A percentile compares a stretch with the other conserved stretches of the same genome.
phyloP scores from a whole-genome alignment of 2,888 invertebrate species.

The Acanthococcus lagerstroemiae region DNA sequence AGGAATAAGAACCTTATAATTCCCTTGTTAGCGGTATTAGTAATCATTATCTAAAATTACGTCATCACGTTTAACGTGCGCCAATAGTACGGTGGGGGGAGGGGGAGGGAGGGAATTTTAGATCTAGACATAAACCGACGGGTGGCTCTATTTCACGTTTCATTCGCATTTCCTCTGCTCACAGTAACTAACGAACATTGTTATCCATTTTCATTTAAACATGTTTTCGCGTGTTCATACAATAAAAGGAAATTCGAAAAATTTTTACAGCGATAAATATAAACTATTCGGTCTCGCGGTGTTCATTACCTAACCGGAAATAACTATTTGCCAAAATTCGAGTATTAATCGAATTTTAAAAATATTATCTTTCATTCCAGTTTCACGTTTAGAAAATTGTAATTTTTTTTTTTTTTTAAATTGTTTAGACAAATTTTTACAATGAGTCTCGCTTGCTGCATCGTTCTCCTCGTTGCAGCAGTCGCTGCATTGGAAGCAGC shows the following conservation, averaged over 20 bases:
- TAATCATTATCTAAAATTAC: constrained; percentile 4
- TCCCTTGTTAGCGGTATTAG: background rate
- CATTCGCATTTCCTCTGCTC: background rate
- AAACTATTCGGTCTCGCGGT: constrained; percentile 17
- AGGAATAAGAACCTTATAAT: too few relatives aligned
- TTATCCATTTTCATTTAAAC: constrained; percentile 11
- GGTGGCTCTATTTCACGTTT: background rate
- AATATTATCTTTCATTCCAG: background rate
- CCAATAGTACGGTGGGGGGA: background rate
- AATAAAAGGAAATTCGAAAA: constrained; percentile 19
- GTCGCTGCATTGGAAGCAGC: constrained; percentile 3
- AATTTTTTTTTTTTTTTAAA: constrained; percentile 17
- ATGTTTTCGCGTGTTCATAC: constrained; percentile 20
- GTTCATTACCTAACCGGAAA: constrained; percentile 10
- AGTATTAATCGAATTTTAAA: background rate
- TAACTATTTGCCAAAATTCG: background rate
- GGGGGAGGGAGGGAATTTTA: constrained; percentile 10
- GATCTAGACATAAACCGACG: constrained; percentile 4
- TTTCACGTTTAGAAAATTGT: background rate
- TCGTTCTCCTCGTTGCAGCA: constrained; percentile 1
- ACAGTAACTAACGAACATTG: background rate
- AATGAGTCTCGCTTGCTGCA: background rate
- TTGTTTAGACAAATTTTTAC: constrained; percentile 1
- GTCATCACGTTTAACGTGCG: constrained; percentile 1
- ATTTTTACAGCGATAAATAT: constrained; percentile 21